Conservation (phyloP, 53 echinoderm and acorn worm genomes). For the Luidia sarsii region DNA sequence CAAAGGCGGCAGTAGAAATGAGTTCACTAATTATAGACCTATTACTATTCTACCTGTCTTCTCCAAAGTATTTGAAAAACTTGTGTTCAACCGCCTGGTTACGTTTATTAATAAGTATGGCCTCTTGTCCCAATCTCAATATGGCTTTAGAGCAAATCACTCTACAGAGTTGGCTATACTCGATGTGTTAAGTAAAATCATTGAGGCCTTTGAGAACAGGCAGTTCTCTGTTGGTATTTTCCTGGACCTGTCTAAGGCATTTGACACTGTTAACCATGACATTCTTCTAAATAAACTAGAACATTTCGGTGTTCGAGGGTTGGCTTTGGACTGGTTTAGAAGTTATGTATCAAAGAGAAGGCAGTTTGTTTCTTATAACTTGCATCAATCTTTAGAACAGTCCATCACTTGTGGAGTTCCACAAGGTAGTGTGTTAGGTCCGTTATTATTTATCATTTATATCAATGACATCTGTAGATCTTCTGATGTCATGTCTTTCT, state of each 20-base stretch:
- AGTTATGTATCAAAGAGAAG: no score
- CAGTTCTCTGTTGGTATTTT: constrained; percentile 8
- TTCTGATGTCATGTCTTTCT: background rate
- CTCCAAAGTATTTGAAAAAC: constrained; percentile 6
- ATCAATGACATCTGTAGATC: no score
- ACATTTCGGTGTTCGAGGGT: background rate
- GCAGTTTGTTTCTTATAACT: no score
- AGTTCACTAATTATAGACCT: constrained; percentile 22
- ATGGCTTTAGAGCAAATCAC: background rate
- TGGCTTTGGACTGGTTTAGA: constrained; percentile 5
- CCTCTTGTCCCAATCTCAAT: constrained; percentile 5
- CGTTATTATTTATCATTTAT: background rate
- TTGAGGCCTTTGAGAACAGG: background rate
- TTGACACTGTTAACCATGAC: no score
- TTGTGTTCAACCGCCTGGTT: constrained; percentile 10
- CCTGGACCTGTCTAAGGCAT: background rate
- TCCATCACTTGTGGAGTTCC: background rate
- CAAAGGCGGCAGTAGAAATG: background rate
- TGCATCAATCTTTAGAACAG: no score
- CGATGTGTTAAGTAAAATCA: constrained; percentile 6
- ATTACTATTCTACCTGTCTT: constrained; percentile 10
- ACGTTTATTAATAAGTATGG: background rate
- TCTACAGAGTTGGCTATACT: background rate
- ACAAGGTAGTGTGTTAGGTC: background rate
- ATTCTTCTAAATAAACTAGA: no score